These are phyloP conservation scores for Myzus persicae DNA, from an alignment of 1,140 invertebrate genomes.

Conservation along the genomic window DNA sequence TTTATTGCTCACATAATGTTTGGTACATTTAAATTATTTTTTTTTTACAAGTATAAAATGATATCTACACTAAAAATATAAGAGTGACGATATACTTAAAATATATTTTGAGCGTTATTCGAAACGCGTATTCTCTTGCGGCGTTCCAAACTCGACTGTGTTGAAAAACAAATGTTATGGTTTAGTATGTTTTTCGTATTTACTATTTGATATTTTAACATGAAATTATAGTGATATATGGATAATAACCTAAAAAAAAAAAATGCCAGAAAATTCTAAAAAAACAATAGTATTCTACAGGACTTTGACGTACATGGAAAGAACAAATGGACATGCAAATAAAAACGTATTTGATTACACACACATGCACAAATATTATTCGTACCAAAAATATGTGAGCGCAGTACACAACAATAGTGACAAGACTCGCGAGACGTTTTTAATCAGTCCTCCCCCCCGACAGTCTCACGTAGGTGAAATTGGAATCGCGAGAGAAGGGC, in stretches of 20 bases:
- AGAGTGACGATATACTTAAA: neutral
- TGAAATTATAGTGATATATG: neutral
- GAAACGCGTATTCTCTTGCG: neutral
- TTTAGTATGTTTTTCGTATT: neutral
- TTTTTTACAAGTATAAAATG: too few relatives aligned
- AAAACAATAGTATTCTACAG: neutral
- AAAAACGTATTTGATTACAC: neutral
- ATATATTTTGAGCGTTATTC: neutral
- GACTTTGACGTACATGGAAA: neutral
- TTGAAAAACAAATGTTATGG: neutral
- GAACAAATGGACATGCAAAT: neutral
- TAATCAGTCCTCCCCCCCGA: neutral
- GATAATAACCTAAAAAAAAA: neutral
- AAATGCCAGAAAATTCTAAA: too few relatives aligned
- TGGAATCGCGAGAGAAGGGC: neutral
- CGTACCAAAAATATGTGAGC: neutral
- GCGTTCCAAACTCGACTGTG: too few relatives aligned
- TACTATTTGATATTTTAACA: neutral
- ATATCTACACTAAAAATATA: neutral
- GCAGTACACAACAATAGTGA: neutral
- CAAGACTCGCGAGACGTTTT: slow-evolving; percentile 27
- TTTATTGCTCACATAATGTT: neutral
- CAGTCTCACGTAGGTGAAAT: neutral
- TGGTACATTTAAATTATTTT: too few relatives aligned
- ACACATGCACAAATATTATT: neutral